phyloP scores from a whole-genome alignment of 2,888 invertebrate genomes.

The Phengaris arion region DNA sequence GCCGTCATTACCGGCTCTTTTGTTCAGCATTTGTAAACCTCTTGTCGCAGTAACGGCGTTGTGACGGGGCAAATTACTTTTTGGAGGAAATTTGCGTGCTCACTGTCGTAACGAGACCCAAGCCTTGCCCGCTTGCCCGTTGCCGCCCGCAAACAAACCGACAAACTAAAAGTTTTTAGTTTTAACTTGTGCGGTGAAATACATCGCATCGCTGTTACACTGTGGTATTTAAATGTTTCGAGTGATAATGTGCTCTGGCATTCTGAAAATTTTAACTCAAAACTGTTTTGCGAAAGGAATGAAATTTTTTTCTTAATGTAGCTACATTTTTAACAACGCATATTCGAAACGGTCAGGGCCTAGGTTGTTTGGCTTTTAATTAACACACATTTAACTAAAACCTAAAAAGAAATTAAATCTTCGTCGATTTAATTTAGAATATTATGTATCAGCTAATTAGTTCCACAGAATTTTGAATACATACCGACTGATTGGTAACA shows the following conservation, averaged over 20 bases:
- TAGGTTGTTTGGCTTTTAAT: neutral
- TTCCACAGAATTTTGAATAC: neutral
- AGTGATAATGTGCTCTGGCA: slow-evolving; percentile 34
- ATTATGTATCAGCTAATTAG: no score
- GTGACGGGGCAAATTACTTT: slow-evolving; percentile 74
- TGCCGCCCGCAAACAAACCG: slow-evolving; percentile 61
- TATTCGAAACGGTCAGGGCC: neutral
- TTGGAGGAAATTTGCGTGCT: slow-evolving; percentile 57
- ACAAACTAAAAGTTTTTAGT: slow-evolving; percentile 63
- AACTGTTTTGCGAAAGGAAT: slow-evolving; percentile 16
- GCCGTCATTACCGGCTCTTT: slow-evolving; percentile 60
- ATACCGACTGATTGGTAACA: neutral
- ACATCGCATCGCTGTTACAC: slow-evolving; percentile 45
- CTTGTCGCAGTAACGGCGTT: slow-evolving; percentile 43
- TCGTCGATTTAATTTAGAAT: neutral
- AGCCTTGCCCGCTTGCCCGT: slow-evolving; percentile 33
- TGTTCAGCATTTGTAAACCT: slow-evolving; percentile 64
- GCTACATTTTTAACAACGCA: slow-evolving; percentile 20
- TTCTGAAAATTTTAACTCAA: slow-evolving; percentile 28
- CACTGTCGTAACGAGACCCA: slow-evolving; percentile 64
- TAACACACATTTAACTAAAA: neutral
- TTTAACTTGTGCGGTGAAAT: slow-evolving; percentile 53
- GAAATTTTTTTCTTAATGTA: slow-evolving; percentile 24
- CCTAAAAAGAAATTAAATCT: neutral
- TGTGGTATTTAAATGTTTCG: slow-evolving; percentile 45